Base-by-base conservation (phyloP, 2,113 vertebrate species). In the Dromiciops gliroides region DNA sequence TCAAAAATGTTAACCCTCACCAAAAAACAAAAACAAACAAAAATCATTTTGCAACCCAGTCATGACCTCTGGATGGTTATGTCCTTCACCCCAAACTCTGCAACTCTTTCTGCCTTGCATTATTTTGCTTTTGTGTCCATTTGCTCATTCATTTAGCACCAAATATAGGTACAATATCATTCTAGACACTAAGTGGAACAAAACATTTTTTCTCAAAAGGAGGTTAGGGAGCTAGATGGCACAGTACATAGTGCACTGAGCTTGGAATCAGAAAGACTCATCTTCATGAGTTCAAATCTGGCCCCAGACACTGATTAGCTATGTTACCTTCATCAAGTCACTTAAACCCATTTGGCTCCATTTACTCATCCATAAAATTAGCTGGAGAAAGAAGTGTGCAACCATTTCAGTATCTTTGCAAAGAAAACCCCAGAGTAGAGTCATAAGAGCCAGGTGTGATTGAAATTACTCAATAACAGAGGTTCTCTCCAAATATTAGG, bases 31-130 rank as follows among this genome's bases (percentile, higher is more conserved):
- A 44, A 83, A 83, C n/a, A 44, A 83, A 83, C n/a, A 4, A 51
- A 91, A 67, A 95, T 53, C 50, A 89, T 88, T 52, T 52, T 49
- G 44, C 28, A 26, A 49, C 53, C 91, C 93, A 94, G 93, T 25
- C 37, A 93, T 96, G 94, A 91, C 90, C 75, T 28, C 53, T 49
- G 56, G 22, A 83, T 83, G 37, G 16, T 44, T 44, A 44, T 83
- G 37, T 44, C 16, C n/a, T 44, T 19, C 67, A n/a, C 22, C 67
- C n/a, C 67, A n/a, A 44, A 83, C 14, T 75, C n/a, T 75, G 3
- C 56, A 67, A 67, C 31, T 37, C 31, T 67, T 31, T 67, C 56
- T 67, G 67, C n/a, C 37, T 83, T 44, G 26, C 14, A 67, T 37
- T 67, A 0, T 37, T 67, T 67, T 67, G 16, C 37, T 83, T 83